These are phyloP conservation scores for Drosophila mayaguana DNA, from an alignment of 2,888 invertebrate species.

Conservation along the genomic window DNA sequence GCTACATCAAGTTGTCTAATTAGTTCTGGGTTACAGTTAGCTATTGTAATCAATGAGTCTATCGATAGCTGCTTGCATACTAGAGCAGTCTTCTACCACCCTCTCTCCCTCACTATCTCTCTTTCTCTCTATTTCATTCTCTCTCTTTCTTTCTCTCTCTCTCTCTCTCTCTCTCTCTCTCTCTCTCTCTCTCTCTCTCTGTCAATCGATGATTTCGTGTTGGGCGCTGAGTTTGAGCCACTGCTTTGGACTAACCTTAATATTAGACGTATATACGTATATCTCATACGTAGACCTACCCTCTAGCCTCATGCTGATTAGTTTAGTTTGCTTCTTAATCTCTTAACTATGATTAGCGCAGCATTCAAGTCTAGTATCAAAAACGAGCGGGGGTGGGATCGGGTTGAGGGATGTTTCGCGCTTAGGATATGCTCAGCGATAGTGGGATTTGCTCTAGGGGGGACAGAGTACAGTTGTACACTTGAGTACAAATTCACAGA, in stretches of 20 bases:
- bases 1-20: background rate
- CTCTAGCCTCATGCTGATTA: conserved; percentile 22
- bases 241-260: conserved; percentile 41
- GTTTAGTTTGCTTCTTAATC: conserved; percentile 11
- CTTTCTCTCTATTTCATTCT: background rate
- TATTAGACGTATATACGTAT: conserved; percentile 1
- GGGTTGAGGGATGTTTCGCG: conserved; percentile 1
- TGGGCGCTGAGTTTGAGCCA: conserved; percentile 48
- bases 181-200: background rate
- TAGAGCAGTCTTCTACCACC: background rate
- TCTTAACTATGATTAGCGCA: conserved; percentile 27
- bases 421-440: conserved; percentile 62
- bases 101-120: too few relatives aligned
- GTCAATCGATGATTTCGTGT: conserved; percentile 32
- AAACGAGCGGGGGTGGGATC: conserved; percentile 11
- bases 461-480: conserved; percentile 17
- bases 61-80: conserved; percentile 1
- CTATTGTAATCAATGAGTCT: conserved; percentile 8
- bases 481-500: conserved; percentile 12
- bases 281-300: background rate
- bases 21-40: background rate
- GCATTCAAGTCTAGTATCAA: conserved; percentile 36
- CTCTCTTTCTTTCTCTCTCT: background rate
- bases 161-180: background rate
- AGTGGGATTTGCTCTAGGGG: conserved; percentile 52